Percentiles rank a stretch among this genome's conserved stretches.
Evolutionary conservation across 2,888 invertebrate species (phyloP).

Genomic region (Hirudinaria manillensis): DNA sequence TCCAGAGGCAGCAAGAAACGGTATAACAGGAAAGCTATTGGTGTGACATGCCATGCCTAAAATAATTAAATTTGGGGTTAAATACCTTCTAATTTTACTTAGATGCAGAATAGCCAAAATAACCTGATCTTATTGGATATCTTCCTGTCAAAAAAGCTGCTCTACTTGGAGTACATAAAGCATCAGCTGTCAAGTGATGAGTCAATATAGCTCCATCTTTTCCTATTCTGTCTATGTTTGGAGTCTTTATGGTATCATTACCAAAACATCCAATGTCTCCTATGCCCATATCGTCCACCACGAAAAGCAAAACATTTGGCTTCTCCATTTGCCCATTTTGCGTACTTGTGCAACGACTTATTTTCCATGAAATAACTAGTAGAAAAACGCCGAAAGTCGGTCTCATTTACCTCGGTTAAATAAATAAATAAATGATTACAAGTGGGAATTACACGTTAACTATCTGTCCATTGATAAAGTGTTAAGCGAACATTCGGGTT

Average conservation of each 20-base stretch:
- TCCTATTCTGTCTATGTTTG: slow-evolving; percentile 54
- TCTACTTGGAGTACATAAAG: slow-evolving; percentile 57
- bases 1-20: slow-evolving; percentile 46
- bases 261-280: slow-evolving; percentile 56
- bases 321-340: neutral
- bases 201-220: slow-evolving; percentile 55
- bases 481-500: too few species aligned
- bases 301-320: slow-evolving; percentile 56
- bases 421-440: too few species aligned
- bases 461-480: too few species aligned
- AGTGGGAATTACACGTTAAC: too few species aligned
- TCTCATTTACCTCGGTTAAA: too few species aligned
- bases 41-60: slow-evolving; percentile 48
- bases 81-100: too few species aligned
- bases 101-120: neutral
- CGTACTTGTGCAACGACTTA: too few species aligned
- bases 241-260: slow-evolving; percentile 55
- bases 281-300: slow-evolving; percentile 58
- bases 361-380: too few species aligned
- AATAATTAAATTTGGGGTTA: too few species aligned
- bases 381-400: too few species aligned
- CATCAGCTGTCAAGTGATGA: slow-evolving; percentile 57
- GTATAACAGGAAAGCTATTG: slow-evolving; percentile 44
- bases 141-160: slow-evolving; percentile 58
- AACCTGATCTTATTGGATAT: slow-evolving; percentile 49